phyloP scores from a whole-genome alignment of 1,140 invertebrate genomes.

The Lordiphosa stackelbergi region DNA sequence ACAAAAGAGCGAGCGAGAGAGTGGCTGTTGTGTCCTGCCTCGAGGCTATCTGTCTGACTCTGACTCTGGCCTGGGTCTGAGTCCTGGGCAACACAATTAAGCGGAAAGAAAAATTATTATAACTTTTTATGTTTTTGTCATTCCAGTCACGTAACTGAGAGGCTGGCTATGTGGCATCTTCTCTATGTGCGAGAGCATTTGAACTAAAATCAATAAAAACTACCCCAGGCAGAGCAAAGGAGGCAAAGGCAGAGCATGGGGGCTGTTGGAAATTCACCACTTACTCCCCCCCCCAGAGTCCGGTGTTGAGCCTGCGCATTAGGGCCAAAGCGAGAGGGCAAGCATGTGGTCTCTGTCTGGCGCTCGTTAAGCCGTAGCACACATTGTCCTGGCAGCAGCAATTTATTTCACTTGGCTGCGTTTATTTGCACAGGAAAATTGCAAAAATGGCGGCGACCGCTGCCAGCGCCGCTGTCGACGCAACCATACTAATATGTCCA shows the following conservation, averaged over 20 bases:
- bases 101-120: slow-evolving; percentile 77
- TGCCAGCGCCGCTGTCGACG: slow-evolving; percentile 34
- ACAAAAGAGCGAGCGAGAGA: not conserved
- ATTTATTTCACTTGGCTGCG: slow-evolving; percentile 62
- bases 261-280: slow-evolving; percentile 29
- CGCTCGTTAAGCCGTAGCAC: slow-evolving; percentile 11
- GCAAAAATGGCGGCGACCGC: slow-evolving; percentile 66
- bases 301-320: slow-evolving; percentile 32
- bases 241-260: slow-evolving; percentile 10
- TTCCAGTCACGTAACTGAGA: slow-evolving; percentile 52
- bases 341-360: slow-evolving; percentile 3
- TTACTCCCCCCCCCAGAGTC: not conserved
- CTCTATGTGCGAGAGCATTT: slow-evolving; percentile 15
- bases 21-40: slow-evolving; percentile 27
- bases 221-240: slow-evolving; percentile 33
- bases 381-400: slow-evolving; percentile 37
- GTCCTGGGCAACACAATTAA: slow-evolving; percentile 65
- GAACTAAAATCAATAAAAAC: slow-evolving; percentile 61
- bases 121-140: slow-evolving; percentile 72
- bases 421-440: slow-evolving; percentile 71
- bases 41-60: slow-evolving; percentile 64
- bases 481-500: slow-evolving; percentile 78
- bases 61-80: slow-evolving; percentile 22
- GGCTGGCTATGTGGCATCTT: too few species aligned
- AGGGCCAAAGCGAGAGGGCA: slow-evolving; percentile 15